Evolutionary conservation across 2,113 vertebrate species (phyloP), one percentile per base, ranked within the genome.

Genomic region (Coptodon rendalli): DNA sequence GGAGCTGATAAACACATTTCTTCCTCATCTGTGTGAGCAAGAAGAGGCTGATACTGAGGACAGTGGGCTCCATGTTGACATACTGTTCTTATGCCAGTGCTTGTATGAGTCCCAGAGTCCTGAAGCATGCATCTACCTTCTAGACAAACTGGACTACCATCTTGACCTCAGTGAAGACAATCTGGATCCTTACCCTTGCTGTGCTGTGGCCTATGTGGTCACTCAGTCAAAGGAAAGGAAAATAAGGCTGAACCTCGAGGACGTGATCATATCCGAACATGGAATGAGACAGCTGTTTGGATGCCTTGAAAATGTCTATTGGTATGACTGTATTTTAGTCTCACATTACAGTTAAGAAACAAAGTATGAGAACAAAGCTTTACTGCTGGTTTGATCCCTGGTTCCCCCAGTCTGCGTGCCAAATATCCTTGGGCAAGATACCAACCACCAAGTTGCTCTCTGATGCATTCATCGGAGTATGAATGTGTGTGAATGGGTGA

Each of bases 61-160:
- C 53, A 73, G 14, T 24, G n/a, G 2, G 16, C 7, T 5, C 31
- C 14, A 81, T 50, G 54, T 43, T 3, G 66, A 59, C 76, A 17
- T 24, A 4, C 12, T 89, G 29, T 89, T 87, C 24, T 38, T 87
- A 52, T 89, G 52, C 2, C 90, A 86, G 68, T 86, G 90, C 45
- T 29, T 91, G 34, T 87, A 38, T 56, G 90, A 91, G 82, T 91
- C 90, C 52, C 90, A 91, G 90, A 63, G 82, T 80, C 59, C 87
- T 48, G 45, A 85, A 63, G 68, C 43, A 22, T 91, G 90, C 9
- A 2, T 11, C 29, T 6, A 14, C 40, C 24, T 91, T 38, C 82
- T 91, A 29, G 22, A 83, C 6, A 83, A 61, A 43, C 82, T 89
- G 82, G 9, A 85, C 56, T 80, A 38, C 31, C 2, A 1, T 14